Base-by-base conservation (phyloP, 2,888 invertebrate species). In the Caradrina kadenii region DNA sequence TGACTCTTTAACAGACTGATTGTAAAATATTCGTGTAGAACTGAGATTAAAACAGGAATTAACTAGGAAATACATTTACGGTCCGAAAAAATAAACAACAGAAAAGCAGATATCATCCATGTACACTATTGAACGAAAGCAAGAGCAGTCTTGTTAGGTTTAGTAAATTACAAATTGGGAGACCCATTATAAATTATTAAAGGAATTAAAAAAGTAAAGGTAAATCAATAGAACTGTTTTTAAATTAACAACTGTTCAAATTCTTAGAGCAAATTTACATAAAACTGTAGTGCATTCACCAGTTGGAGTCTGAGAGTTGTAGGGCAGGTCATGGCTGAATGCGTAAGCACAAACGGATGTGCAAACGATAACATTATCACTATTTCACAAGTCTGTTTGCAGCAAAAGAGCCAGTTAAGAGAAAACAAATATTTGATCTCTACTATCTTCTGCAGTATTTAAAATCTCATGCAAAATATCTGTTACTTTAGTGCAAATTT, bases 271-370 rank as follows among this genome's bases (percentile, higher is more conserved):
- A 76, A 86, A 91, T 89, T 88, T 86, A 84, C 86, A 92, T 89
- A 90, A 89, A 89, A 91, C 84, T 88, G 82, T 85, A 87, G 73
- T 87, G 86, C 89, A 88, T 91, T 90, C 87, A 86, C 89, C 89
- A 91, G 91, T 92, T 90, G 87, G 87, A 90, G 87, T 76, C 86
- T 84, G 80, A 87, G 91, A 91, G 88, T 90, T 91, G 92, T 94
- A 93, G 93, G 95, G 94, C 93, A 95, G 95, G 95, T 95, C 94
- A 94, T 92, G 95, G 94, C 92, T 93, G 92, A 87, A 92, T 91
- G 93, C 91, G 92, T 92, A 92, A 93, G 90, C 90, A 91, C 83
- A 91, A 93, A 92, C 94, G 95, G 94, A 95, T 94, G 93, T 92
- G 90, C 91, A 89, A 86, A 85, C 87, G 94, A 94, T 94, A 93